Evolutionary conservation across 2,797 vertebrate genomes (phyloP), one percentile per base, ranked within the genome.

Genomic region (Morelia viridis): DNA sequence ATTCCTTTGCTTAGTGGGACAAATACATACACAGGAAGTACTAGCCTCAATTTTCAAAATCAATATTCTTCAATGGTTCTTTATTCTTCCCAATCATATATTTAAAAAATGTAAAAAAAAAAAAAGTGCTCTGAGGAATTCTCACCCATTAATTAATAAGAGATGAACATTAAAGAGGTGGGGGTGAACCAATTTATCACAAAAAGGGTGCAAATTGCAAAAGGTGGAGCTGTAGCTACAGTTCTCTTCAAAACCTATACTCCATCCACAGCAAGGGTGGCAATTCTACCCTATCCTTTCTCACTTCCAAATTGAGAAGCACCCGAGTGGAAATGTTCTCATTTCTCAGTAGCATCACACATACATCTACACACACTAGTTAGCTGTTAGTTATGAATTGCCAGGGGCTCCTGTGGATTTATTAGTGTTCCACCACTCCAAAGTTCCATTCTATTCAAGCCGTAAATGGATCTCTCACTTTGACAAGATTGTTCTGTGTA

Each of bases 141-240:
- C 89, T 94, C 94, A 94, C 92, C 0, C 0, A 88, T 83, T 96
- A 96, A 96, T 97, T 97, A 96, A 97, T 95, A 94, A 95, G 95
- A 94, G 91, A 95, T 94, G 56, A 94, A 95, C 93, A 92, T 0
- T 26, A 94, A 86, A 86, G 83, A 89, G 80, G 87, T 86, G 89
- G 90, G 62, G 91, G 91, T 50, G 87, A 94, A 89, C 76, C 91
- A 62, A 88, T 84, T 93, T 58, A 24, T 87, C 93, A 87, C 76
- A 85, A 94, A 94, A 95, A 95, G 85, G 31, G 58, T 95, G 91
- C 17, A 93, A 93, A 95, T 94, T 95, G 91, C 92, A 95, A 92
- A 61, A 95, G 85, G 87, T 0, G 0, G 88, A 76, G 53, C 92
- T 92, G 93, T 86, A 12, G 88, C 85, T 91, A 71, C 41, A 93